These are phyloP conservation scores for Spinibarbus caldwelli DNA, from an alignment of 2,797 vertebrate species.

Conservation along the genomic window DNA sequence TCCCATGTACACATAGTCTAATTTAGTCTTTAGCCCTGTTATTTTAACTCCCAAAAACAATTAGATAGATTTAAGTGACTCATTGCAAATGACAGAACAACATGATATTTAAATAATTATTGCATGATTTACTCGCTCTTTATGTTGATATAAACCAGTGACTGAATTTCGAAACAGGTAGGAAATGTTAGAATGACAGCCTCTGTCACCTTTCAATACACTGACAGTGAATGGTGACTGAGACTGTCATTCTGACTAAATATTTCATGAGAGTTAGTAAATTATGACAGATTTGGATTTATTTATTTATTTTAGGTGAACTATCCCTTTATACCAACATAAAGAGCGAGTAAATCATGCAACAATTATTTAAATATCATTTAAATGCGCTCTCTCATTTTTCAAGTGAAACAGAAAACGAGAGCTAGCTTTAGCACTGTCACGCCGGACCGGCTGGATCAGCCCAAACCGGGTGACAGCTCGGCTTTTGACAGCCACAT, in stretches of 20 bases:
- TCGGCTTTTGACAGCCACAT: conserved; percentile 12
- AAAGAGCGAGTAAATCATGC: not conserved
- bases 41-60: not conserved
- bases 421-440: not conserved
- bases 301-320: too few relatives aligned
- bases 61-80: not conserved
- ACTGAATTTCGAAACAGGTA: too few relatives aligned
- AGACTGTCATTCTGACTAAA: not conserved
- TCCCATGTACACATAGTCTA: not conserved
- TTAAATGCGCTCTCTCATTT: not conserved
- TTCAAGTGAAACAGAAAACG: not conserved
- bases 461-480: not conserved
- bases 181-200: not conserved
- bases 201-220: not conserved
- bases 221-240: not conserved
- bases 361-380: too few relatives aligned
- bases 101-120: too few relatives aligned
- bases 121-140: not conserved
- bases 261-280: too few relatives aligned
- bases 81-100: not conserved
- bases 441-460: not conserved
- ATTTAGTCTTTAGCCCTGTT: too few relatives aligned
- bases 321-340: not conserved
- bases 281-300: too few relatives aligned
- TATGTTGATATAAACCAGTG: too few relatives aligned